Base-by-base conservation (phyloP, 2,113 vertebrate genomes). In the Lamprotornis superbus region DNA sequence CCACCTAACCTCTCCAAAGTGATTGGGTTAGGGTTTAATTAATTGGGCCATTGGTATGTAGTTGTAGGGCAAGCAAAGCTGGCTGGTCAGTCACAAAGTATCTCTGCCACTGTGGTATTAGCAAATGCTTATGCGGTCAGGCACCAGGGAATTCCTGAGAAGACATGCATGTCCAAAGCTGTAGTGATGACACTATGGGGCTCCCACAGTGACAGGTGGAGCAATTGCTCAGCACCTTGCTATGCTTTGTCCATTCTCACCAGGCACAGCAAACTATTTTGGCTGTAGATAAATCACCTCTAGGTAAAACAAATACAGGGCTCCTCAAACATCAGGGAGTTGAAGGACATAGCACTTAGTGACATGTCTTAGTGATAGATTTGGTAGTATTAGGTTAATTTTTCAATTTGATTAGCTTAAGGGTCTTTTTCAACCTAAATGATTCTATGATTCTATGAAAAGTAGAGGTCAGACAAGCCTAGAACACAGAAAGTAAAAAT, bases 131-230 rank as follows among this genome's bases (percentile, higher is more conserved):
- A 15, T 10, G 57, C 87, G 77, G 83, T 56, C 73, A 63, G 76
- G 31, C 47, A 63, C 21, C 52, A 86, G 60, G 73, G 93, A 81
- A 93, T 97, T 96, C 90, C 79, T 77, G 87, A 80, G 94, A 89
- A 90, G 47, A 64, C 50, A 46, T 15, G 55, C 15, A 0, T 68
- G 55, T 47, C 75, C 71, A 25, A 63, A 90, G 39, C 30, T 77
- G 55, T 0, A 0, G 23, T 90, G 82, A 74, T 90, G 76, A 40
- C 47, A 71, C 4, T 53, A 24, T 63, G 79, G 85, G 90, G 30
- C 52, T 90, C 82, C 75, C 85, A 40, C 82, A 86, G 55, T 70
- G 85, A 83, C 15, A 18, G 79, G 19, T 69, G 42, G 71, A 67
- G 27, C 0, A 0, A 55, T 70, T 77, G 71, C 75, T 94, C 92